Base-by-base conservation (phyloP, 2,113 vertebrate species). In the Seriola dumerili region DNA sequence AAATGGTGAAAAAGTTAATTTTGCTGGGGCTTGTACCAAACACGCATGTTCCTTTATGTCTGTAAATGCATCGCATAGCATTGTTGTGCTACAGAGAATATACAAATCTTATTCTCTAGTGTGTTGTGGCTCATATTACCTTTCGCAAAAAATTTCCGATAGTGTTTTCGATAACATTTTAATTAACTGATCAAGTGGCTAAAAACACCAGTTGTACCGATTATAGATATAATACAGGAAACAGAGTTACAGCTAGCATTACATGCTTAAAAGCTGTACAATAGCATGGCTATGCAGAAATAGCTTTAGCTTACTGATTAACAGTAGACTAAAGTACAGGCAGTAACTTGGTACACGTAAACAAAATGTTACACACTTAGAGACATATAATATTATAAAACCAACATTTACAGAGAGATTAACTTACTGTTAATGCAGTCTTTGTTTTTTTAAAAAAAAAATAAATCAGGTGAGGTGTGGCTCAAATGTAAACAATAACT, bases 401-500 rank as follows among this genome's bases (percentile, higher is more conserved):
- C 8, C 52, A 23, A 55, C 19, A 55, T 1, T 55, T 55, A 23
- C 21, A 57, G 54, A 25, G 54, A 25, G 4, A 12, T 9, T 4
- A 54, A 54, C 54, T 74, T 61, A 68, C 79, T 50, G 62, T 59
- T 25, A 0, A 23, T 63, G 3, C 8, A 14, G 48, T 50, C 5
- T 50, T 50, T 13, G 46, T 52, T 52, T 21, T 21, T 21, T 48
- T 5, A 19, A 50, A 16, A 2, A 50, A 23, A 2, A 25, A 29
- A 29, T 29, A 2, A 29, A 29, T 29, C 29, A 29, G 2, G 29
- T 29, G 29, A 29, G 29, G 29, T 29, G 5, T 32, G 23, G 11
- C 14, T 83, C 65, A 61, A 66, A 83, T 61, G 66, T 57, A 1
- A 32, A 76, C 34, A 84, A 23, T 62, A 0, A 36, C 61, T 25